Evolutionary conservation across 2,113 vertebrate genomes (phyloP).

Genomic region (Ammodytes marinus): DNA sequence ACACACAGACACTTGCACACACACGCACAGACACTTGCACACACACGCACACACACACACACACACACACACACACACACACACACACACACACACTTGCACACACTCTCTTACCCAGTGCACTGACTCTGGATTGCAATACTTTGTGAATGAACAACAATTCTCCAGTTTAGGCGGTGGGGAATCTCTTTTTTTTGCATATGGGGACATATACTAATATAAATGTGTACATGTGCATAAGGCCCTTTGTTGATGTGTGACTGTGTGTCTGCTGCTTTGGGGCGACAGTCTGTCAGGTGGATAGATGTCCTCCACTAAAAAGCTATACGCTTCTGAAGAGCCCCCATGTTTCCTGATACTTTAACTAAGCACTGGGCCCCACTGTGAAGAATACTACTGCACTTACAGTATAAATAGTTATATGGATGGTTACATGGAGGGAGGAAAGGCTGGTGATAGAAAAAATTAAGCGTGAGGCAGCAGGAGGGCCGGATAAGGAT

Average conservation of each 20-base stretch:
- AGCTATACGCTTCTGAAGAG: constrained; percentile 25
- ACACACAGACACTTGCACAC: not conserved
- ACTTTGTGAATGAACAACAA: constrained; percentile 4
- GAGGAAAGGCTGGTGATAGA: not conserved
- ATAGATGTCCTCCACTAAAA: constrained; percentile 46
- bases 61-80: no score
- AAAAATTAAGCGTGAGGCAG: not conserved
- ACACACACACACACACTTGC: no score
- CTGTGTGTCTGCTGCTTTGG: constrained; percentile 17
- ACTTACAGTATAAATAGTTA: constrained; percentile 33
- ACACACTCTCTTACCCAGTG: not conserved
- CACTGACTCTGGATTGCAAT: constrained; percentile 3
- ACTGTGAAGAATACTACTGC: not conserved
- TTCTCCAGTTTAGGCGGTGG: not conserved
- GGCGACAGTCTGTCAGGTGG: constrained; percentile 19
- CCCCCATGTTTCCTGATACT: constrained; percentile 9
- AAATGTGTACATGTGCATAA: not conserved
- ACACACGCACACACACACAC: no score
- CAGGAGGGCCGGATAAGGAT: constrained; percentile 5
- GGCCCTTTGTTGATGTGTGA: constrained; percentile 3
- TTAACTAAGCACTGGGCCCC: constrained; percentile 5
- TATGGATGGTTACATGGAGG: constrained; percentile 2
- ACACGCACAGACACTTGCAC: no score
- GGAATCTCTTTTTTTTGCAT: not conserved
- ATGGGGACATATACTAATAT: not conserved